Percentiles rank a stretch among this genome's conserved stretches.
These are phyloP conservation scores for Uropetala carovei DNA, from an alignment of 2,888 invertebrate species.

Conservation along the genomic window DNA sequence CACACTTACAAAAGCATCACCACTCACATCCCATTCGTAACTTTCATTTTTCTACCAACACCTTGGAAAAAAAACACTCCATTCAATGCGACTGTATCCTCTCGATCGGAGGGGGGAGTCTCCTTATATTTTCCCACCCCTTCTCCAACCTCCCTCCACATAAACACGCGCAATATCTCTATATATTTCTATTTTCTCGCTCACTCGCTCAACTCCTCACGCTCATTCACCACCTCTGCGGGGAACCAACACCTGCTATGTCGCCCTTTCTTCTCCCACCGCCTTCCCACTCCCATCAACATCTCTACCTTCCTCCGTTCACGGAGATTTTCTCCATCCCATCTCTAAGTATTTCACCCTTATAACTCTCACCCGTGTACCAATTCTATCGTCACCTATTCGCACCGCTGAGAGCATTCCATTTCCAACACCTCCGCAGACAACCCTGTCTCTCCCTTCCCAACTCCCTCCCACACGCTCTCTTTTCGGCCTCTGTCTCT, in stretches of 20 bases:
- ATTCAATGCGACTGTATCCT: background rate
- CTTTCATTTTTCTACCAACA: conserved; percentile 17
- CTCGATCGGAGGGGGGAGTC: background rate
- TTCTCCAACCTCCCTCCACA: background rate
- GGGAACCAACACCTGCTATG: conserved; percentile 46
- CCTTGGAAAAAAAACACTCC: background rate
- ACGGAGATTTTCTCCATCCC: background rate
- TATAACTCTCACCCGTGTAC: background rate
- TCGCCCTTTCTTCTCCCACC: background rate
- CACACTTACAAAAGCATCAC: background rate
- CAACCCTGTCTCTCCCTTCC: background rate
- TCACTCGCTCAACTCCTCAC: background rate
- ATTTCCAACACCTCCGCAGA: background rate
- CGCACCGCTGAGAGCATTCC: background rate
- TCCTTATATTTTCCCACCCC: background rate
- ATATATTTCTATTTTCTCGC: background rate
- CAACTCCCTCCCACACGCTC: background rate
- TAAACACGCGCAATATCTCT: background rate
- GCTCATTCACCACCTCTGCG: background rate
- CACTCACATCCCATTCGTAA: background rate
- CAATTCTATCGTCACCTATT: background rate
- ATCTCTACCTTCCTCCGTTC: background rate
- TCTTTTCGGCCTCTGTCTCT: too few species aligned
- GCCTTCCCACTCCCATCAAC: background rate
- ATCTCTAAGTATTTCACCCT: background rate